phyloP scores from a whole-genome alignment of 2,888 invertebrate species.

The Leptinotarsa juncta region DNA sequence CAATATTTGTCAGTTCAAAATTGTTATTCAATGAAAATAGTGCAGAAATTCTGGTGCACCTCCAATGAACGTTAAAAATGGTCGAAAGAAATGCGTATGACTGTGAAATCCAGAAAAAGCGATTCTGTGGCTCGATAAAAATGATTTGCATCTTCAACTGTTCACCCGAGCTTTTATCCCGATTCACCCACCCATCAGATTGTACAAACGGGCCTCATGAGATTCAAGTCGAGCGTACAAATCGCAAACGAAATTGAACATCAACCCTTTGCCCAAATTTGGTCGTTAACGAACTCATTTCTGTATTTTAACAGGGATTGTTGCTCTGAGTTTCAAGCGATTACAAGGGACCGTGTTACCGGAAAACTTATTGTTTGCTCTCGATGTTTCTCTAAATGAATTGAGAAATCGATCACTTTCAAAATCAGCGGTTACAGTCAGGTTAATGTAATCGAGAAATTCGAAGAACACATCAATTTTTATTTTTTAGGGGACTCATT shows the following conservation, averaged over 20 bases:
- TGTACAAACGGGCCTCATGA: background rate
- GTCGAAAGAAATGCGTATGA: too few relatives aligned
- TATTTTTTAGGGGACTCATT: too few relatives aligned
- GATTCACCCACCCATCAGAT: background rate
- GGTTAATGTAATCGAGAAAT: too few relatives aligned
- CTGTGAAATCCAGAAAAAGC: background rate
- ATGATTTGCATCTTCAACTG: background rate
- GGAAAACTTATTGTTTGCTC: background rate
- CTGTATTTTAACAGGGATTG: constrained; percentile 3
- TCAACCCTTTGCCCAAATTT: constrained; percentile 2
- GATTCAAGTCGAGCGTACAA: background rate
- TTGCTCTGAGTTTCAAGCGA: background rate
- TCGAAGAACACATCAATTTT: too few relatives aligned
- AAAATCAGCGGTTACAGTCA: background rate
- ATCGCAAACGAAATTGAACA: background rate
- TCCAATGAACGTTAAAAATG: too few relatives aligned
- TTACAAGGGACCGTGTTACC: background rate
- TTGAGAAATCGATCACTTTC: background rate
- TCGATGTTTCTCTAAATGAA: background rate
- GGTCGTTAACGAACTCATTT: constrained; percentile 7
- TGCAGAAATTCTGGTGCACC: too few relatives aligned
- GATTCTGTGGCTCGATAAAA: background rate
- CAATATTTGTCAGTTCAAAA: too few relatives aligned
- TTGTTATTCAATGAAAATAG: too few relatives aligned
- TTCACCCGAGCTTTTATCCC: background rate